Evolutionary conservation across 2,797 vertebrate species (phyloP), one percentile per base, ranked within the genome.

Genomic region (Adelosebastes latens): DNA sequence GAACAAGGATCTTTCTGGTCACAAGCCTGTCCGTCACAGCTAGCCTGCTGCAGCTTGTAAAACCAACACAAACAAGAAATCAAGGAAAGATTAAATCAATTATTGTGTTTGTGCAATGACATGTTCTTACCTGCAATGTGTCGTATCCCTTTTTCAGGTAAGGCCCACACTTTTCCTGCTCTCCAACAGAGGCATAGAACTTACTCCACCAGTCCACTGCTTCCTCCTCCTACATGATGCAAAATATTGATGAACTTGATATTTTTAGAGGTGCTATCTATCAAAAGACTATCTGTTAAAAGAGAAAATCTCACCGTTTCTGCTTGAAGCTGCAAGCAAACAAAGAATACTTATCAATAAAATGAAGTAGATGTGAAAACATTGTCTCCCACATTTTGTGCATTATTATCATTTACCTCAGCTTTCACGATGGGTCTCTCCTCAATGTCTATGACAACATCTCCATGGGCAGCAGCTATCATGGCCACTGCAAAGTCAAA

Each of bases 171-270:
- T 98, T 99, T 77, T 97, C 96, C 77, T 95, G 92, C 34, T 98
- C 95, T 61, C 97, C 98, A 22, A 93, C 25, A 16, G 99, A 99
- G 85, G 98, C 96, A 66, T 97, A 99, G 93, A 98, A 99, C 93
- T 99, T 99, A 92, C 98, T 99, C 99, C 99, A 99, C 99, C 99
- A 99, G 83, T 99, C 99, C 24, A 99, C 95, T 2, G 96, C 90
- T 93, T 99, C 98, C 84, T 98, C 97, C 82, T 98, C 97, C 99
- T 99, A 46, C 13, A 81, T 29, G 77, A 34, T 2, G 3, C 8
- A 77, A 72, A 77, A 74, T 20, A 36, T 75, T 5, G 13, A 27
- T 34, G 3, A 18, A 29, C n/a, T 75, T 53, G 12, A 10, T 36
- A 3, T 75, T 80, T 79, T 72, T 16, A 39, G 5, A 34, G 9